Evolutionary conservation across 2,888 invertebrate genomes (phyloP).

Genomic region (Argyra leucocephala): DNA sequence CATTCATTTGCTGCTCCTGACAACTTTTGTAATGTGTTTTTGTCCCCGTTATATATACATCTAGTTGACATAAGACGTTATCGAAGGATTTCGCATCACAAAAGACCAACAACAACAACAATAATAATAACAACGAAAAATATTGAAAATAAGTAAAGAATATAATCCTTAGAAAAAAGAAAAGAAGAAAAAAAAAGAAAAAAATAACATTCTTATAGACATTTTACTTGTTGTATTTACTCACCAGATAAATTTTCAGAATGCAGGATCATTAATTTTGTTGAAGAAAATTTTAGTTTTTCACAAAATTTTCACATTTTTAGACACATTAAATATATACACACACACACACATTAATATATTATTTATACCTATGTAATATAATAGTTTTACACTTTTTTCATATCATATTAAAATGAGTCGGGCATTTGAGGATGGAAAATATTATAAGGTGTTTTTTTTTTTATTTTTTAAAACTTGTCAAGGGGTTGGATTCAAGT

Average conservation of each 20-base stretch:
- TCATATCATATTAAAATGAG: too few species aligned
- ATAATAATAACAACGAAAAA: not conserved
- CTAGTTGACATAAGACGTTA: not conserved
- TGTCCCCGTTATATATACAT: not conserved
- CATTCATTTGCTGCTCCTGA: too few species aligned
- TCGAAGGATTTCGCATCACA: not conserved
- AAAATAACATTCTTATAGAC: not conserved
- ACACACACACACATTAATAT: too few species aligned
- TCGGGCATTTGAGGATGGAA: too few species aligned
- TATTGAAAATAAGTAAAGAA: not conserved
- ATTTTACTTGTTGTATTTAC: not conserved
- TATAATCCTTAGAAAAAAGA: not conserved
- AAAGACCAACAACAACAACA: not conserved
- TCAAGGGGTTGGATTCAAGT: too few species aligned
- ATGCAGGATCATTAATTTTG: constrained; percentile 2
- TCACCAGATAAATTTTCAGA: not conserved
- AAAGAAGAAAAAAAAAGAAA: not conserved
- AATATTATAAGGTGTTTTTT: too few species aligned
- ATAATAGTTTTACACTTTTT: too few species aligned
- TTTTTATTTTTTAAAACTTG: too few species aligned
- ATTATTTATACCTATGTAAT: too few species aligned
- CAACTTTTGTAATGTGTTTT: not conserved
- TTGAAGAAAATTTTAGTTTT: not conserved
- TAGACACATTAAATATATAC: not conserved
- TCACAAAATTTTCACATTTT: not conserved